Conservation (phyloP, 2,113 vertebrate genomes). For the Daphoenositta chrysoptera region DNA sequence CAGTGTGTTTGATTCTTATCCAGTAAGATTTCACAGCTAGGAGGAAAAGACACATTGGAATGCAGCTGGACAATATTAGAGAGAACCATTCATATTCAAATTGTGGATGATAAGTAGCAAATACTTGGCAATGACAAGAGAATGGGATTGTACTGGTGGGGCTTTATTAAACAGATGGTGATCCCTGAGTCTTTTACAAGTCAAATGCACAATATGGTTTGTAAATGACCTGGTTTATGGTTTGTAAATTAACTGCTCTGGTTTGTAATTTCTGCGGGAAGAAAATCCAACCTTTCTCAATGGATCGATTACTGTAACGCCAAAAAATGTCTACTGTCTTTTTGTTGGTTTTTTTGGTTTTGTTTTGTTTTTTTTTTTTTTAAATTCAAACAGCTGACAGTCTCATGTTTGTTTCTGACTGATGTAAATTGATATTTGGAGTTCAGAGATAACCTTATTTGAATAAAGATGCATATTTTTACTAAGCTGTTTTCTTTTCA, state of each 20-base stretch:
- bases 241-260: constrained; percentile 9
- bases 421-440: constrained; percentile 69
- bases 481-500: constrained; percentile 54
- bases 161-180: neutral
- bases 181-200: neutral
- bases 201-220: neutral
- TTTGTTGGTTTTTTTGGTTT: no score
- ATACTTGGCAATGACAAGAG: neutral
- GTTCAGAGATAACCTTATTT: constrained; percentile 61
- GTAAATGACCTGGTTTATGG: neutral
- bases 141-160: neutral
- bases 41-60: neutral
- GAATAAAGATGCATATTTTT: constrained; percentile 80
- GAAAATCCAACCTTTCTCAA: neutral
- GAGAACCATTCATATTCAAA: neutral
- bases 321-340: neutral
- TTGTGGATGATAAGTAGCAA: neutral
- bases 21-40: neutral
- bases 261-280: constrained; percentile 5
- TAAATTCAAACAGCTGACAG: constrained; percentile 25
- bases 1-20: neutral
- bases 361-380: neutral
- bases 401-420: constrained; percentile 47
- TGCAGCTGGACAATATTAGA: neutral
- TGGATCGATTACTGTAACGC: constrained; percentile 25